Percentiles rank a stretch among this genome's conserved stretches.
Evolutionary conservation across 2,113 vertebrate species (phyloP).

Genomic region (Corvus cornix): DNA sequence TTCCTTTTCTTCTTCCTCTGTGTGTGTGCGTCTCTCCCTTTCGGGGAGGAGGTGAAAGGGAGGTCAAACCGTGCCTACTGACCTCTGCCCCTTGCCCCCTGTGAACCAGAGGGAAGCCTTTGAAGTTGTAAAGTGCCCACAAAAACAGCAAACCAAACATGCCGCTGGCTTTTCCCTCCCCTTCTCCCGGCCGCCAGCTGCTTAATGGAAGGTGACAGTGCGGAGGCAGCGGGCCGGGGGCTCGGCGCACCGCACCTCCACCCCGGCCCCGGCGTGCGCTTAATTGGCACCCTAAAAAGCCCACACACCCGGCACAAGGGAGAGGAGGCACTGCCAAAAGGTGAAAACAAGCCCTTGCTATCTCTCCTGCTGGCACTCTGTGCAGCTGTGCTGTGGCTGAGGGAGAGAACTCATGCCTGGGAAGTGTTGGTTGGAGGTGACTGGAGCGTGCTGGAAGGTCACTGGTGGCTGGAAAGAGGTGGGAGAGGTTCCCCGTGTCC

Average conservation of each 20-base stretch:
- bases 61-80: constrained; percentile 52
- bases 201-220: constrained; percentile 33
- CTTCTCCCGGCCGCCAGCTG: not conserved
- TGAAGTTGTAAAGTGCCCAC: constrained; percentile 50
- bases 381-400: accelerated
- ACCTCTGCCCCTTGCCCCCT: constrained; percentile 61
- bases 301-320: not conserved
- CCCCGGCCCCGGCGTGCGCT: not conserved
- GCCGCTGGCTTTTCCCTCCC: constrained; percentile 15
- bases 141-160: constrained; percentile 53
- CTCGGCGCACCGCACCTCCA: not conserved
- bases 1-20: constrained; percentile 23
- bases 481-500: not conserved
- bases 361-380: not conserved
- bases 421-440: not conserved
- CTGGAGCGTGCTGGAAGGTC: not conserved
- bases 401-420: accelerated
- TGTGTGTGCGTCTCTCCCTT: constrained; percentile 22
- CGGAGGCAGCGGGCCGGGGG: not conserved
- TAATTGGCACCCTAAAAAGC: not conserved
- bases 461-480: not conserved
- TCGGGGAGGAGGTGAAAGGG: constrained; percentile 42
- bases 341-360: not conserved
- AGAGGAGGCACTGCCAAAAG: accelerated
- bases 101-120: constrained; percentile 62